Conservation (phyloP, 2,113 vertebrate species). For the Barnardius zonarius region DNA sequence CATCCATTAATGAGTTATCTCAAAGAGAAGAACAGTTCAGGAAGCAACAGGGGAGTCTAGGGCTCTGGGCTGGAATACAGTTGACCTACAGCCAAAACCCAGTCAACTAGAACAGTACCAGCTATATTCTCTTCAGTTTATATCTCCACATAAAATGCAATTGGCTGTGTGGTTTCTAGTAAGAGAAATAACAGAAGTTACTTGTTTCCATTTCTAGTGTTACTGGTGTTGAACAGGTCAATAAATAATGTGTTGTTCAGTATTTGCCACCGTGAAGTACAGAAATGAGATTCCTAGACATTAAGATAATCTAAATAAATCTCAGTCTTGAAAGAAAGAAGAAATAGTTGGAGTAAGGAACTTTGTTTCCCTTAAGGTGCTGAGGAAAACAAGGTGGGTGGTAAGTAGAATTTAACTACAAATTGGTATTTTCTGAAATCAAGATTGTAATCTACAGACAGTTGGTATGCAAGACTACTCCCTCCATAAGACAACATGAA, state of each 20-base stretch:
- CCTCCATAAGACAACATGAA: not conserved
- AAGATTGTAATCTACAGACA: not conserved
- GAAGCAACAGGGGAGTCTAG: not conserved
- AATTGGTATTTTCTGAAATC: not conserved
- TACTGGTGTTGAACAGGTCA: not conserved
- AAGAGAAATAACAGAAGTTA: not conserved
- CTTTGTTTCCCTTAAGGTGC: not conserved
- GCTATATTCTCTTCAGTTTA: not conserved
- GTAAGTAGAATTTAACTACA: not conserved
- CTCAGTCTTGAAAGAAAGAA: not conserved
- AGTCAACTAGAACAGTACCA: not conserved
- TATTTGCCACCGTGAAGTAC: not conserved
- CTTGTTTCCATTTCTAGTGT: not conserved
- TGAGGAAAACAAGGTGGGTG: slow-evolving; percentile 19
- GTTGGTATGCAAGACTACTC: not conserved
- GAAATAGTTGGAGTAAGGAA: not conserved
- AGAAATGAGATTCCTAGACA: not conserved
- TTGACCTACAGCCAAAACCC: not conserved
- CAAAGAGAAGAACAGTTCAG: not conserved
- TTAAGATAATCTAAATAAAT: not conserved
- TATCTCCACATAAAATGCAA: not conserved
- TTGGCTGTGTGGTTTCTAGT: not conserved
- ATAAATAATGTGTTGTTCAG: not conserved
- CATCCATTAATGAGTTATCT: not conserved
- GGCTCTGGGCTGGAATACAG: not conserved